Evolutionary conservation across 2,888 invertebrate species (phyloP), one percentile per base, ranked within the genome.

Genomic region (Ectemnius continuus): DNA sequence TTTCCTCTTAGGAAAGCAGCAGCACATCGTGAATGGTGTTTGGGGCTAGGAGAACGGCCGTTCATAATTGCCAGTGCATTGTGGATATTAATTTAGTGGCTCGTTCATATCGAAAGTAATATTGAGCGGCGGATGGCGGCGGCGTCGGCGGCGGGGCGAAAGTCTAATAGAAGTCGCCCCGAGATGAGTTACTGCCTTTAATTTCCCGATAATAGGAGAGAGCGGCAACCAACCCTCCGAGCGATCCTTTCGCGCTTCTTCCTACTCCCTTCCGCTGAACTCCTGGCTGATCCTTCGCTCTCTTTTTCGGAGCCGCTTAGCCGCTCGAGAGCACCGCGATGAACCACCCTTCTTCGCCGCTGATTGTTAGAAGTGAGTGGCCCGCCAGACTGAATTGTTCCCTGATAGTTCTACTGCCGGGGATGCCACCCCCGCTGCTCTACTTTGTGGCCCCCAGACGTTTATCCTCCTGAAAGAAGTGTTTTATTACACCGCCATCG

Each of bases 31-130:
- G 69, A 68, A 46, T 69, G 46, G 69, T 61, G 36, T 36, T 36
- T 36, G 36, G 36, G 36, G 36, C 36, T 36, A 36, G 36, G 36
- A 71, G 74, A 81, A 85, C 79, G 83, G 84, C 78, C 84, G 80
- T 81, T 82, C 84, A 86, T 88, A 88, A 88, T 88, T 88, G 88
- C 87, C 86, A 86, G 84, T 88, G 89, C 88, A 88, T 88, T 87
- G 88, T 87, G 85, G 88, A 87, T 88, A 89, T 89, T 88, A 88
- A 88, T 89, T 88, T 88, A 88, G 88, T 88, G 84, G 88, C 88
- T 88, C 87, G 86, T 88, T 88, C 87, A 88, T 88, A 88, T 88
- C 86, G 87, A 88, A 88, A 88, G 88, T 89, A 88, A 88, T 89
- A 89, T 88, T 87, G 86, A 88, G 83, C 87, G 75, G 78, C 76